Conservation (phyloP, 2,113 vertebrate species). For the Larimichthys polyactis region DNA sequence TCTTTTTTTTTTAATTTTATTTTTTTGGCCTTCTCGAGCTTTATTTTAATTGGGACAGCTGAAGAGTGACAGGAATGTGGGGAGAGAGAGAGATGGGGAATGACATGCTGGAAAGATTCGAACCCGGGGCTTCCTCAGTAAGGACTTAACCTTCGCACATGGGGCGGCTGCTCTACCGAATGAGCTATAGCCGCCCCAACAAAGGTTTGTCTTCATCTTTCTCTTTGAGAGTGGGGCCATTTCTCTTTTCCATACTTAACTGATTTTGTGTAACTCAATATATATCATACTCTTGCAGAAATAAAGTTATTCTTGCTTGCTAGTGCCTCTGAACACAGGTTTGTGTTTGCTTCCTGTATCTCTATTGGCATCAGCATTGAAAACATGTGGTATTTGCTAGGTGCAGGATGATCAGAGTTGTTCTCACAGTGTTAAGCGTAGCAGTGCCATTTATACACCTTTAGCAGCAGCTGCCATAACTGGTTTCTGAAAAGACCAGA, state of each 20-base stretch:
- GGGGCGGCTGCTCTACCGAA: too few species aligned
- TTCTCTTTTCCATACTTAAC: background rate
- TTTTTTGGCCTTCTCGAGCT: too few species aligned
- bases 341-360: conserved; percentile 1
- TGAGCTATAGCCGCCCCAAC: too few species aligned
- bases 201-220: conserved; percentile 1
- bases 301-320: conserved; percentile 8
- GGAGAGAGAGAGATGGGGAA: too few species aligned
- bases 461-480: conserved; percentile 48
- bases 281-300: background rate
- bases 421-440: conserved; percentile 28
- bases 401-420: conserved; percentile 31
- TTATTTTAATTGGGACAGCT: too few species aligned
- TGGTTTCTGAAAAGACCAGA: conserved; percentile 56
- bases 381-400: conserved; percentile 8
- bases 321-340: background rate
- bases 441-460: conserved; percentile 37
- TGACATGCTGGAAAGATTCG: too few species aligned
- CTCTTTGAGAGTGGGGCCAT: background rate
- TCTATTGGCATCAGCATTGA: background rate
- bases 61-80: too few species aligned
- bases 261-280: conserved; percentile 20
- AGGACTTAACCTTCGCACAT: too few species aligned
- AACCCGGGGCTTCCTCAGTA: too few species aligned
- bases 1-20: background rate